Evolutionary conservation across 2,888 invertebrate species (phyloP).

Genomic region (Ormyrus thymus): DNA sequence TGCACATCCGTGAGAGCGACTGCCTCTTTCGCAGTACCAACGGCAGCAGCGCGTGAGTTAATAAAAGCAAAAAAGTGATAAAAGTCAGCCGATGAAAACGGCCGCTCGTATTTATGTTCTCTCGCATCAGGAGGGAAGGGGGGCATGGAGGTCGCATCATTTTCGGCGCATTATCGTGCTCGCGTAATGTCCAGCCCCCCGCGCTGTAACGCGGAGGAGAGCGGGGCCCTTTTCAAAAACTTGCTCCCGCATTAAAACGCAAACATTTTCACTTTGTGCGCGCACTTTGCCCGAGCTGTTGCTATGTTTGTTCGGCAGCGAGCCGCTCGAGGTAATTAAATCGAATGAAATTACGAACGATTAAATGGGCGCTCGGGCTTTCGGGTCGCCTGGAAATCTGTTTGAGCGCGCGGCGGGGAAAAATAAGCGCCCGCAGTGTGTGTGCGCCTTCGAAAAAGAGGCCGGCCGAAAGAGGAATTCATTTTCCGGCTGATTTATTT

Average conservation of each 20-base stretch:
- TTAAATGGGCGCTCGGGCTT: conserved; percentile 62
- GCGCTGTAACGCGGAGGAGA: conserved; percentile 5
- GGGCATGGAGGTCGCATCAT: conserved; percentile 18
- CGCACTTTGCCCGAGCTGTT: too few relatives aligned
- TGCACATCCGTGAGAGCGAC: background rate
- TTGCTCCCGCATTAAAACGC: conserved; percentile 65
- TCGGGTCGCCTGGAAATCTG: conserved; percentile 53
- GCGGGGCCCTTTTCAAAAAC: conserved; percentile 5
- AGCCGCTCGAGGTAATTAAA: conserved; percentile 65
- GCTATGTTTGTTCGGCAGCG: too few relatives aligned
- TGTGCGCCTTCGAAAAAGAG: background rate
- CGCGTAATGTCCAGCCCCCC: conserved; percentile 57
- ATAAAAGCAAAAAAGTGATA: conserved; percentile 52
- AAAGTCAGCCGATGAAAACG: conserved; percentile 25
- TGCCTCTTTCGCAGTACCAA: too few relatives aligned
- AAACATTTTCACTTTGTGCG: conserved; percentile 62
- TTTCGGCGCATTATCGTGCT: conserved; percentile 64
- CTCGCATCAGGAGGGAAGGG: background rate
- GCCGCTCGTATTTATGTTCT: conserved; percentile 10
- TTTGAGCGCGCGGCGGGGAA: conserved; percentile 25
- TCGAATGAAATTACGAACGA: conserved; percentile 71
- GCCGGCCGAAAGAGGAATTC: conserved; percentile 25
- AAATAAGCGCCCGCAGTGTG: conserved; percentile 3
- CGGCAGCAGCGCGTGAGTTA: conserved; percentile 36
- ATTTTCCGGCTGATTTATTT: conserved; percentile 51